Evolutionary conservation across 2,113 vertebrate genomes (phyloP).

Genomic region (Macquaria ambigua): DNA sequence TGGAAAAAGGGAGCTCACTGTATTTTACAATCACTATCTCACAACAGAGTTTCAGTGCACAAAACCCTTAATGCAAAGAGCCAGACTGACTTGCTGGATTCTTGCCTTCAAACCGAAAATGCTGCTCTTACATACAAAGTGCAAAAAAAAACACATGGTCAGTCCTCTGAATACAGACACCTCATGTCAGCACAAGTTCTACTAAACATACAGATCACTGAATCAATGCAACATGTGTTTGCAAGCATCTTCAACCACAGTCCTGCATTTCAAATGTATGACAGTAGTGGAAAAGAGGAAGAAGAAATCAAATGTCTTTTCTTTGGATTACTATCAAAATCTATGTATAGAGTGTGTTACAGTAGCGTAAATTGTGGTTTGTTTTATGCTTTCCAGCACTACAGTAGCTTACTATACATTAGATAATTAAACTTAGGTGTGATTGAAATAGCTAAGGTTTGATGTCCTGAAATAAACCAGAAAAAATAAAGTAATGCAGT

Average conservation of each 20-base stretch:
- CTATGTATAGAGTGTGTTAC: too few species aligned
- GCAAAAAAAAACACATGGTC: not conserved
- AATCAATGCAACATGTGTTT: not conserved
- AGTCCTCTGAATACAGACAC: not conserved
- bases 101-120: not conserved
- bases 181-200: too few species aligned
- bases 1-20: not conserved
- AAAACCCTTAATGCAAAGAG: not conserved
- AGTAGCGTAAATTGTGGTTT: too few species aligned
- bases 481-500: too few species aligned
- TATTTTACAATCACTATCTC: not conserved
- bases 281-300: not conserved
- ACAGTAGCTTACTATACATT: too few species aligned
- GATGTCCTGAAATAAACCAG: too few species aligned
- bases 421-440: too few species aligned
- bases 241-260: not conserved
- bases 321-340: too few species aligned
- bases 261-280: not conserved
- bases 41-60: not conserved
- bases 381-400: too few species aligned
- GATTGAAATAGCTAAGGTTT: too few species aligned
- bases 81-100: not conserved
- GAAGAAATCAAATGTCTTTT: too few species aligned
- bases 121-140: not conserved
- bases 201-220: not conserved